phyloP scores from a whole-genome alignment of 2,888 invertebrate species.

The Mechanitis messenoides region DNA sequence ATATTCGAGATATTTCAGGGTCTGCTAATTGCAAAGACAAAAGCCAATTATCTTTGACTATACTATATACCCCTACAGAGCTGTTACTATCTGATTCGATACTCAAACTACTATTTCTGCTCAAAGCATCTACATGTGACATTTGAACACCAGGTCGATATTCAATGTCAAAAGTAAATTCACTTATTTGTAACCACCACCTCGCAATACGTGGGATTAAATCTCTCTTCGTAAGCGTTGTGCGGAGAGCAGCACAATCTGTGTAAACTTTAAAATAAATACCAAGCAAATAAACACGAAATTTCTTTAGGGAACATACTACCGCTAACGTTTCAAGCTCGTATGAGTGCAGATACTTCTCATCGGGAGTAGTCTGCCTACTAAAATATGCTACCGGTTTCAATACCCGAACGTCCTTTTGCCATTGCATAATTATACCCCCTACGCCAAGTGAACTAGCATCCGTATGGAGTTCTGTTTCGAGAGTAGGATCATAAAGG shows the following conservation, averaged over 20 bases:
- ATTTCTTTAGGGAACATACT: conserved; percentile 34
- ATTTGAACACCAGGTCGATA: conserved; percentile 37
- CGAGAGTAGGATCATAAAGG: conserved; percentile 35
- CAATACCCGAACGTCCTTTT: conserved; percentile 11
- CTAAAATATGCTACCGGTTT: conserved; percentile 33
- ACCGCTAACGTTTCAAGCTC: conserved; percentile 34
- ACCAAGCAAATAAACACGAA: conserved; percentile 36
- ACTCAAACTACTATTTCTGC: conserved; percentile 20
- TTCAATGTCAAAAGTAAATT: conserved; percentile 38
- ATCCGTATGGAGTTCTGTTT: conserved; percentile 41
- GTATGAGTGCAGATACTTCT: conserved; percentile 28
- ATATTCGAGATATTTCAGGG: conserved; percentile 19
- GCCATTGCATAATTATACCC: conserved; percentile 15
- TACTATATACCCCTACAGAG: neutral
- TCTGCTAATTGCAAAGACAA: conserved; percentile 28
- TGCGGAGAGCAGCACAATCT: conserved; percentile 38
- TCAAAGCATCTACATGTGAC: conserved; percentile 38
- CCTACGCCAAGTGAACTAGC: conserved; percentile 37
- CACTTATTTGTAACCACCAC: conserved; percentile 38
- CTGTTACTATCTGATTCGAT: neutral
- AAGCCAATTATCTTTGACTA: conserved; percentile 25
- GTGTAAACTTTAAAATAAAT: conserved; percentile 27
- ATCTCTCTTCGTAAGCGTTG: conserved; percentile 36
- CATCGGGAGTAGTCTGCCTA: conserved; percentile 29
- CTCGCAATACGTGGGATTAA: conserved; percentile 37